Evolutionary conservation across 1,140 invertebrate species (phyloP).

Genomic region (Panagrolaimus sp.): DNA sequence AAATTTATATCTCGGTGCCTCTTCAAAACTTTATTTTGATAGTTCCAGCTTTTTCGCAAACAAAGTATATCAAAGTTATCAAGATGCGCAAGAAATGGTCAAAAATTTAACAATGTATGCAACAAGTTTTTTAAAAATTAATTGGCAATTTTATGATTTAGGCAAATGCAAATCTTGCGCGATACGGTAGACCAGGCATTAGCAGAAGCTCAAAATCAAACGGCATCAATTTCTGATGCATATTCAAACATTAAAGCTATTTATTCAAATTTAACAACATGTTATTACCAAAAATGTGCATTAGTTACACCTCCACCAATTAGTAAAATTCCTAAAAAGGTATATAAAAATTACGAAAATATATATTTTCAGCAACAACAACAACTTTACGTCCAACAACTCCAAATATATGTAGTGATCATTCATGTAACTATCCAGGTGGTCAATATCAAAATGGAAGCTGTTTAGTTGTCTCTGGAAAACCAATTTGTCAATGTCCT

Average conservation of each 20-base stretch:
- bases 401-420: not conserved
- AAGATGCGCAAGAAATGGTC: not conserved
- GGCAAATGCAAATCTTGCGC: too few species aligned
- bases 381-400: slow-evolving; percentile 5
- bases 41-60: not conserved
- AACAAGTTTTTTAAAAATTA: not conserved
- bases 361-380: not conserved
- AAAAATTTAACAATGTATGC: not conserved
- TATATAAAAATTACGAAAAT: not conserved
- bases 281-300: slow-evolving; percentile 3
- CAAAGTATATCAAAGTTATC: not conserved
- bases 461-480: not conserved
- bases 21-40: not conserved
- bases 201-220: not conserved
- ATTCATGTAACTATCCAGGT: not conserved
- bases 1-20: not conserved
- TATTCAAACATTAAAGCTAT: not conserved
- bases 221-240: not conserved
- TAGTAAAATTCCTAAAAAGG: not conserved
- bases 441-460: not conserved
- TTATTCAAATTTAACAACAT: not conserved
- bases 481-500: slow-evolving; percentile 5
- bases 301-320: not conserved
- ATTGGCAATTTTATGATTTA: too few species aligned
- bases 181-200: too few species aligned